Conservation (phyloP, 30 jellyfish, hydroid and myxozoan genomes). For the Morbakka virulenta region DNA sequence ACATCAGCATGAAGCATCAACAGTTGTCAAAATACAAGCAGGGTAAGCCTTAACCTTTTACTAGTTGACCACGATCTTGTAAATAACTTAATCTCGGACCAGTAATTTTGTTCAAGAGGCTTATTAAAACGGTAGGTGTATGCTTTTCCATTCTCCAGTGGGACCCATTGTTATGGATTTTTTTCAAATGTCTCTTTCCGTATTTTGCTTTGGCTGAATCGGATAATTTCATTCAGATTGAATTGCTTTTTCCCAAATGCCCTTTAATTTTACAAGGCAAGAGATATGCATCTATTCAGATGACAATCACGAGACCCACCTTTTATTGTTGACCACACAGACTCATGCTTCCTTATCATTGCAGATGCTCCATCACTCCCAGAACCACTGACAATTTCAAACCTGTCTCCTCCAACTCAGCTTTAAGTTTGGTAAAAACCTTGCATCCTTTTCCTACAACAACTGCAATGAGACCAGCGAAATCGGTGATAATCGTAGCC, state of each 20-base stretch:
- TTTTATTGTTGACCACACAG: constrained; percentile 45
- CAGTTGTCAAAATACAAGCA: constrained; percentile 35
- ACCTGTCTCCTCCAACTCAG: constrained; percentile 14
- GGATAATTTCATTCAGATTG: constrained; percentile 41
- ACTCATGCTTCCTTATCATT: constrained; percentile 51
- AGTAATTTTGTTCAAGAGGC: constrained; percentile 24
- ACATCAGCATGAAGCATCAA: constrained; percentile 44
- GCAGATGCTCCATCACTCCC: constrained; percentile 62
- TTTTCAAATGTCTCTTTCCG: constrained; percentile 44
- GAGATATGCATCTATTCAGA: constrained; percentile 59
- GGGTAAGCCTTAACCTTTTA: constrained; percentile 51
- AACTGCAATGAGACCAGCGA: constrained; percentile 23
- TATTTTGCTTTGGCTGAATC: constrained; percentile 33
- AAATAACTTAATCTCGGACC: constrained; percentile 31
- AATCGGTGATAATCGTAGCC: constrained; percentile 11
- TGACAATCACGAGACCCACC: constrained; percentile 39
- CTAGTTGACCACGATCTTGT: constrained; percentile 35
- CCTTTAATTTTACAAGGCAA: constrained; percentile 30
- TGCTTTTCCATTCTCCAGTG: constrained; percentile 16
- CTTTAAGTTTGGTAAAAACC: constrained; percentile 7
- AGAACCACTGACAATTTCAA: constrained; percentile 23
- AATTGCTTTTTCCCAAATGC: constrained; percentile 41
- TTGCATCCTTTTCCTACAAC: constrained; percentile 3
- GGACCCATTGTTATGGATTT: constrained; percentile 24
- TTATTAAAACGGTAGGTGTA: constrained; percentile 38